These are phyloP conservation scores for Ochlodes sylvanus DNA, from an alignment of 2,888 invertebrate species.

Conservation along the genomic window DNA sequence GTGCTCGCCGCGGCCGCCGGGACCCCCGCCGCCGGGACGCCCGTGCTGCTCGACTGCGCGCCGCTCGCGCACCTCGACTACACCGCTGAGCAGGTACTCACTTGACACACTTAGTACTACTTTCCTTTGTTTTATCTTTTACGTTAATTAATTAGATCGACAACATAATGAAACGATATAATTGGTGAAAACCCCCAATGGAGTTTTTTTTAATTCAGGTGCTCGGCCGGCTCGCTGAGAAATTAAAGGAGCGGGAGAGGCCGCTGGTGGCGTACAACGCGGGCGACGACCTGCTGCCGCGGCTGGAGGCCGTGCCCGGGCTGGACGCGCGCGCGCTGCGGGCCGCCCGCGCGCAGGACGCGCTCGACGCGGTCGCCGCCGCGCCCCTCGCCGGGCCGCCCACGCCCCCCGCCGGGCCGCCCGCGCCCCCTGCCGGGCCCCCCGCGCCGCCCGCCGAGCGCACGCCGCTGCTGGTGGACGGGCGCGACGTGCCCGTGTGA, in stretches of 20 bases:
- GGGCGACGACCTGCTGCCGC: conserved; percentile 48
- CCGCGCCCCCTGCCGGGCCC: not conserved
- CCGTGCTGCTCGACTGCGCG: conserved; percentile 86
- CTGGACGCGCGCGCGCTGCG: conserved; percentile 45
- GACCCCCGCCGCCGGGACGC: conserved; percentile 51
- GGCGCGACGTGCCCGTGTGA: conserved; percentile 6
- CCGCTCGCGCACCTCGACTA: conserved; percentile 88
- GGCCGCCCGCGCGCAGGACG: conserved; percentile 17
- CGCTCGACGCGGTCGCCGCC: conserved; percentile 12
- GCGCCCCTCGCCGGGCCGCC: too few relatives aligned
- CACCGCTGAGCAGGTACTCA: conserved; percentile 81
- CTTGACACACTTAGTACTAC: too few relatives aligned
- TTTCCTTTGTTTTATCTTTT: too few relatives aligned
- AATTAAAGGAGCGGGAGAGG: conserved; percentile 79
- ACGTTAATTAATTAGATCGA: too few relatives aligned
- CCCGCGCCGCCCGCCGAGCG: conserved; percentile 25
- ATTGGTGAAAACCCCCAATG: too few relatives aligned
- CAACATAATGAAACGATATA: too few relatives aligned
- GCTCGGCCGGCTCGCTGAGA: conserved; percentile 83
- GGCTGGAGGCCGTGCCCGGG: conserved; percentile 51
- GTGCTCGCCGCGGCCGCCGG: conserved; percentile 42
- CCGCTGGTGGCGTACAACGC: conserved; percentile 80
- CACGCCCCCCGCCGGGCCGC: conserved; percentile 22
- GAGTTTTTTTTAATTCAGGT: conserved; percentile 66
- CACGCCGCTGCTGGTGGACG: not conserved